These are phyloP conservation scores for Prolemur simus DNA, from an alignment of 2,113 vertebrate species.

Conservation along the genomic window DNA sequence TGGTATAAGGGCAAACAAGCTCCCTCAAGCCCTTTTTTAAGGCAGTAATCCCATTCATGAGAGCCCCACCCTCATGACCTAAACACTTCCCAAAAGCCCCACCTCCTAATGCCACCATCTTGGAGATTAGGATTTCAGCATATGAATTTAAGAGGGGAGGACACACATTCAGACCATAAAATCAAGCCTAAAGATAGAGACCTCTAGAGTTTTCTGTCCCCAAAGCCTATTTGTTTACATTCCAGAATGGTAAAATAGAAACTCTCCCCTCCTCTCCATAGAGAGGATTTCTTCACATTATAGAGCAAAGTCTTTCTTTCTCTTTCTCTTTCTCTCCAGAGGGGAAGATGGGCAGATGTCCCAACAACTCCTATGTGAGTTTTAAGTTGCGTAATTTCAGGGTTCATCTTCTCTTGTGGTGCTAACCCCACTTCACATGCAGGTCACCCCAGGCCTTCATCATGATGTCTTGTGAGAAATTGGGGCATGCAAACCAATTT, in stretches of 20 bases:
- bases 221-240: neutral
- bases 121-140: neutral
- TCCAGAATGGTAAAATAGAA: neutral
- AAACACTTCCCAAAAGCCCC: neutral
- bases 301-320: neutral
- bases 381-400: neutral
- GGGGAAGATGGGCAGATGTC: neutral
- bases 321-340: neutral
- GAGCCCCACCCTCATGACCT: no score
- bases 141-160: neutral
- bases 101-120: neutral
- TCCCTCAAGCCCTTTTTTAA: neutral
- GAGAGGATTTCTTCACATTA: neutral
- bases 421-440: neutral
- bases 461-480: neutral
- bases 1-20: neutral
- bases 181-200: neutral
- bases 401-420: neutral
- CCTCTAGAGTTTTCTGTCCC: neutral
- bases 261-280: neutral
- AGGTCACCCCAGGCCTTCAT: neutral
- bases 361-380: neutral
- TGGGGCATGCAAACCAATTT: neutral
- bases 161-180: neutral
- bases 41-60: neutral